Percentiles rank a stretch among this genome's conserved stretches.
These are phyloP conservation scores for Aricia agestis DNA, from an alignment of 1,140 invertebrate species.

Conservation along the genomic window DNA sequence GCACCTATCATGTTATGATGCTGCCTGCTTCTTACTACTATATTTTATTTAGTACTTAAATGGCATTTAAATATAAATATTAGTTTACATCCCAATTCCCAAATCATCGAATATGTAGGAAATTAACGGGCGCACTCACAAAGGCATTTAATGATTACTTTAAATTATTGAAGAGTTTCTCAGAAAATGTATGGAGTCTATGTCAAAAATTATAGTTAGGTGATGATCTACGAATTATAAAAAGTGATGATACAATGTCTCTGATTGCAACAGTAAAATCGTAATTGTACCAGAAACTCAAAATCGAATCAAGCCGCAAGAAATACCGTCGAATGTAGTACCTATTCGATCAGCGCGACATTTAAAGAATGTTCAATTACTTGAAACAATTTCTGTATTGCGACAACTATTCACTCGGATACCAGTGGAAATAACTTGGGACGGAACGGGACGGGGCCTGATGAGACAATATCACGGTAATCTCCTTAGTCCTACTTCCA, in stretches of 20 bases:
- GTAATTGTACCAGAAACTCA: background rate
- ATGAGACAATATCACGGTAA: slow-evolving; percentile 8
- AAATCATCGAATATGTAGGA: too few relatives aligned
- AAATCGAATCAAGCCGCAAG: background rate
- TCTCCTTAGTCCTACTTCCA: background rate
- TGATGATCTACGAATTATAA: too few relatives aligned
- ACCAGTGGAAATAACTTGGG: background rate
- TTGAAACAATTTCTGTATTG: background rate
- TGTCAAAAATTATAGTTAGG: background rate
- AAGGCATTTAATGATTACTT: too few relatives aligned
- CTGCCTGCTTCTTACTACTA: background rate
- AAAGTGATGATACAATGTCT: background rate
- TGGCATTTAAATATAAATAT: too few relatives aligned
- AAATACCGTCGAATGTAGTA: background rate
- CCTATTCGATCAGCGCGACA: background rate
- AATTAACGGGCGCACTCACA: too few relatives aligned
- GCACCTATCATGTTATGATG: background rate
- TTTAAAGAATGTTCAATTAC: slow-evolving; percentile 6
- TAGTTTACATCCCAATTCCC: too few relatives aligned
- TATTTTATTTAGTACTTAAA: too few relatives aligned
- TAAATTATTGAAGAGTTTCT: too few relatives aligned
- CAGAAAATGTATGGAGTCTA: too few relatives aligned
- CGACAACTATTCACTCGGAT: background rate
- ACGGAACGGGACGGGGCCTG: background rate
- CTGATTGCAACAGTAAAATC: background rate